Evolutionary conservation across 2,113 vertebrate genomes (phyloP).

Genomic region (Lophura nycthemera): DNA sequence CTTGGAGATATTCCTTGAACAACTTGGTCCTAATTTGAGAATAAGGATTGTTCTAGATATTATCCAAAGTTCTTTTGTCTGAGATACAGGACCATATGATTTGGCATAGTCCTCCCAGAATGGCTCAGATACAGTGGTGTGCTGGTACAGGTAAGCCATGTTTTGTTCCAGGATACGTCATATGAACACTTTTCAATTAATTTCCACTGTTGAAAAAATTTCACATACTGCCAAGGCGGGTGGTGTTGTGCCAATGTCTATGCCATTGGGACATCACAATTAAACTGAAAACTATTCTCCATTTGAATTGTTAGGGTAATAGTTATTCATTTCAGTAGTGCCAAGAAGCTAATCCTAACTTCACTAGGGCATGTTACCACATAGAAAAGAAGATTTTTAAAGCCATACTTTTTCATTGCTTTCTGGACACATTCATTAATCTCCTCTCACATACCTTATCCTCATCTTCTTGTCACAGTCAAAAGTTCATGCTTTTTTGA

Average conservation of each 20-base stretch:
- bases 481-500: background rate
- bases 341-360: background rate
- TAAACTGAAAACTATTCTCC: background rate
- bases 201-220: background rate
- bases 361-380: background rate
- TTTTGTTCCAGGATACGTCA: background rate
- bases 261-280: background rate
- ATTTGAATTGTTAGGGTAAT: background rate
- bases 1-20: background rate
- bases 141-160: background rate
- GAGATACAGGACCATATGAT: background rate
- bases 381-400: background rate
- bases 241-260: background rate
- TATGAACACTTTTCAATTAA: background rate
- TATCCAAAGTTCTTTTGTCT: background rate
- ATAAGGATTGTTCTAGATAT: accelerated
- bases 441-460: background rate
- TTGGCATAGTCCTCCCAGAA: background rate
- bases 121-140: background rate
- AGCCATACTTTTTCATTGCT: background rate
- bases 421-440: background rate
- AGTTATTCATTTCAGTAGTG: background rate
- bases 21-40: background rate
- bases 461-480: background rate
- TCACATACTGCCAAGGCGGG: background rate